Percentiles rank a stretch among this genome's conserved stretches.
Evolutionary conservation across 1,140 invertebrate species (phyloP).

Genomic region (Drosophila repletoides): DNA sequence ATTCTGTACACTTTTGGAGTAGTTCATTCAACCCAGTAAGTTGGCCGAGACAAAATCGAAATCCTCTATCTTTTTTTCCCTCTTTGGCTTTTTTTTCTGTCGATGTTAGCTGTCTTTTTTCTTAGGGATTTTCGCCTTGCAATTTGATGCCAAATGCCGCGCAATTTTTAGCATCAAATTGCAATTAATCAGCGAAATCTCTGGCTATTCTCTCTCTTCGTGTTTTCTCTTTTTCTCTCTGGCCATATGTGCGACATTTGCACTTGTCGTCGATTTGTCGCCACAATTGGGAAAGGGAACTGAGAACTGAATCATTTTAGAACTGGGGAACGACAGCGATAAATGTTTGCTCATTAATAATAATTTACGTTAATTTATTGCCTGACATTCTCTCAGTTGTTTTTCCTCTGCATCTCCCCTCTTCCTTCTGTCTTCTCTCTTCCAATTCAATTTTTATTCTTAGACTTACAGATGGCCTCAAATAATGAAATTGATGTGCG

Average conservation of each 20-base stretch:
- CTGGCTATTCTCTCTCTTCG: not conserved
- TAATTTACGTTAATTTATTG: slow-evolving; percentile 79
- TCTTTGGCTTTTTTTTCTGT: not conserved
- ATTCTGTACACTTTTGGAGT: slow-evolving; percentile 6
- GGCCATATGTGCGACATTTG: slow-evolving; percentile 47
- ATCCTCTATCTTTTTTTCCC: no score
- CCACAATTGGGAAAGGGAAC: slow-evolving; percentile 27
- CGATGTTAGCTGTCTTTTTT: slow-evolving; percentile 23
- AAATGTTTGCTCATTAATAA: slow-evolving; percentile 75
- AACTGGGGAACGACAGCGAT: slow-evolving; percentile 51
- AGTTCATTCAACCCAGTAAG: not conserved
- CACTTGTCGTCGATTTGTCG: slow-evolving; percentile 62
- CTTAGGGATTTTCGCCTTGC: slow-evolving; percentile 2
- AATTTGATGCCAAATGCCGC: slow-evolving; percentile 42
- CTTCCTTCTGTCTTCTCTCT: not conserved
- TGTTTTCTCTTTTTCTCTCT: not conserved
- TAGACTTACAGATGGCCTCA: slow-evolving; percentile 59
- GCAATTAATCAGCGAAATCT: slow-evolving; percentile 66
- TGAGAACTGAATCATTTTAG: slow-evolving; percentile 8
- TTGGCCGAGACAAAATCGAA: not conserved
- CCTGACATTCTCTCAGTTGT: slow-evolving; percentile 47
- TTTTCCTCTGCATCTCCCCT: slow-evolving; percentile 1
- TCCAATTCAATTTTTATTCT: slow-evolving; percentile 39
- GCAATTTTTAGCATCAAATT: slow-evolving; percentile 79
- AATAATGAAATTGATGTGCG: slow-evolving; percentile 60